These are phyloP conservation scores for Andrena bucephala DNA, from an alignment of 2,888 invertebrate species.

Conservation along the genomic window DNA sequence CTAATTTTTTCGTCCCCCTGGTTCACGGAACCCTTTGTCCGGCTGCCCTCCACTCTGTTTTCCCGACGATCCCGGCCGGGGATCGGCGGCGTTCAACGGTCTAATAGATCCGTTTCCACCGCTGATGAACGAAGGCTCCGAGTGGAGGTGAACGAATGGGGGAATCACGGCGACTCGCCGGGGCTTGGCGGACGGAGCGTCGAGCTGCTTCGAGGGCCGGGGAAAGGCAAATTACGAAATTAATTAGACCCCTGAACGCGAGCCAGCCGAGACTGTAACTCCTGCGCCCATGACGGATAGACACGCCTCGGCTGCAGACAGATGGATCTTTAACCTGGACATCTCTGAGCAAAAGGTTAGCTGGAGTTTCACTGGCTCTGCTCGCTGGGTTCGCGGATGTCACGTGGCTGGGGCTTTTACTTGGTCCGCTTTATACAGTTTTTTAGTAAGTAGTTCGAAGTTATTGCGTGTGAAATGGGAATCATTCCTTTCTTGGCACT, in stretches of 20 bases:
- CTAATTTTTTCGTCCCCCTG: slow-evolving; percentile 29
- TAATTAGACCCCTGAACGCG: not conserved
- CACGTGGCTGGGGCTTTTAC: too few species aligned
- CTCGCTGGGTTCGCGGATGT: not conserved
- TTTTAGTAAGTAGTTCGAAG: too few species aligned
- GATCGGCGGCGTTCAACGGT: slow-evolving; percentile 6
- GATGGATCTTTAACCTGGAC: slow-evolving; percentile 2
- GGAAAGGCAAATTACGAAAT: slow-evolving; percentile 7
- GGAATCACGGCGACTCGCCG: not conserved
- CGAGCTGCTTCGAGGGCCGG: not conserved
- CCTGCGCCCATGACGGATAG: not conserved
- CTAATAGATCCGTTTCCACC: slow-evolving; percentile 41
- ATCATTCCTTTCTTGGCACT: too few species aligned
- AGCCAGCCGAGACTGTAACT: not conserved
- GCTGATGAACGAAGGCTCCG: slow-evolving; percentile 30
- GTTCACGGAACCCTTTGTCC: slow-evolving; percentile 29
- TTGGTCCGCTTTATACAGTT: too few species aligned
- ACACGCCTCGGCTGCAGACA: slow-evolving; percentile 7
- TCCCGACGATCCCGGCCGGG: slow-evolving; percentile 6
- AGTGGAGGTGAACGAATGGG: slow-evolving; percentile 13
- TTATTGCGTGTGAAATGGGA: too few species aligned
- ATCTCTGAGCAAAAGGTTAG: not conserved
- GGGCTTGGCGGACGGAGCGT: slow-evolving; percentile 3
- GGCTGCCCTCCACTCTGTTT: slow-evolving; percentile 4
- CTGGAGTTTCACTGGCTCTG: not conserved